Conservation (phyloP, 2,888 invertebrate genomes). For the Melanostoma mellinum region DNA sequence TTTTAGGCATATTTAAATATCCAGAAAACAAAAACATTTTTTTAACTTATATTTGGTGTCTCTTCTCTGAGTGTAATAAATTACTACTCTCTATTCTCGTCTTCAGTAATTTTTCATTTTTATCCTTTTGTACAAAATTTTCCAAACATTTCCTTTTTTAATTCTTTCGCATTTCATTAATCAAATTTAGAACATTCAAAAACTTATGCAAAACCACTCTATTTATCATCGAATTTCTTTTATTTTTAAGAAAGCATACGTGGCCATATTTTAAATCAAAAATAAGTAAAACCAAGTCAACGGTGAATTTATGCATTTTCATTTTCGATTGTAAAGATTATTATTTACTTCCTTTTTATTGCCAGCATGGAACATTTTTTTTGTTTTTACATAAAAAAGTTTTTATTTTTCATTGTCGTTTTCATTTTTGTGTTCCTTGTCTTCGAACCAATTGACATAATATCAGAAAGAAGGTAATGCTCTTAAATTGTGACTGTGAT, state of each 20-base stretch:
- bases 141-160: slow-evolving; percentile 27
- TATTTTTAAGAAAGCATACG: slow-evolving; percentile 55
- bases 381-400: slow-evolving; percentile 3
- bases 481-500: background rate
- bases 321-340: background rate
- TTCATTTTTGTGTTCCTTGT: slow-evolving; percentile 1
- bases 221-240: slow-evolving; percentile 50
- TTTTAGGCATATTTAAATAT: slow-evolving; percentile 52
- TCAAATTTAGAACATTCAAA: background rate
- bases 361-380: background rate
- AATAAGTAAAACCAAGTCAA: slow-evolving; percentile 63
- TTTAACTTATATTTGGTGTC: slow-evolving; percentile 51
- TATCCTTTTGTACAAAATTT: slow-evolving; percentile 44
- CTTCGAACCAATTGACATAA: slow-evolving; percentile 42
- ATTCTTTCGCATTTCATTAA: slow-evolving; percentile 55
- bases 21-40: slow-evolving; percentile 1
- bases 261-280: slow-evolving; percentile 73
- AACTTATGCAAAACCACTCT: slow-evolving; percentile 66
- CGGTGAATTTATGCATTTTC: background rate
- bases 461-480: slow-evolving; percentile 19
- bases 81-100: background rate
- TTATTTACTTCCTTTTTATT: background rate
- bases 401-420: background rate
- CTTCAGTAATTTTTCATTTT: slow-evolving; percentile 10
- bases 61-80: slow-evolving; percentile 64